These are phyloP conservation scores for Lumbricus terrestris DNA, from an alignment of 2,888 invertebrate species.

Conservation along the genomic window DNA sequence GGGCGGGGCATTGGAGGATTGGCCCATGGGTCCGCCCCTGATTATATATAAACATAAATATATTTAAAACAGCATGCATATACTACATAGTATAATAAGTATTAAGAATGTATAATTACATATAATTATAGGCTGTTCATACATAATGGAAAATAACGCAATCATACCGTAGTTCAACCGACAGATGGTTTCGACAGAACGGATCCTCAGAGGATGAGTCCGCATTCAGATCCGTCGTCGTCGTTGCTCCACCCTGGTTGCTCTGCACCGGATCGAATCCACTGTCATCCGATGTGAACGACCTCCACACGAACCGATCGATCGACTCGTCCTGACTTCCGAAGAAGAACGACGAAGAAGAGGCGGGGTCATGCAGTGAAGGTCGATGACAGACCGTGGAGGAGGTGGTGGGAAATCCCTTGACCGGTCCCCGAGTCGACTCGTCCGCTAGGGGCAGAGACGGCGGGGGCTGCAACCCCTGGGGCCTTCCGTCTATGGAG, in stretches of 20 bases:
- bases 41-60: no score
- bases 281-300: slow-evolving; percentile 8
- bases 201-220: background rate
- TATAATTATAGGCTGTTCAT: no score
- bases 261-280: background rate
- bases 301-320: background rate
- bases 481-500: background rate
- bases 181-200: background rate
- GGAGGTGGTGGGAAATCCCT: background rate
- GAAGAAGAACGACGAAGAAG: no score
- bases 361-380: background rate
- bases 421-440: background rate
- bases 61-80: no score
- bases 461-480: background rate
- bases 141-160: no score
- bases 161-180: background rate
- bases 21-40: no score
- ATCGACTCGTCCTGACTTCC: background rate
- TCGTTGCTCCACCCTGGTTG: no score
- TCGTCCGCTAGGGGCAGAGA: background rate
- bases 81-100: no score
- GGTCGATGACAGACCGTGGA: background rate
- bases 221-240: background rate
- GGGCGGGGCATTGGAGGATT: no score
- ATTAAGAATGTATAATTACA: no score